Conservation (phyloP, 2,797 vertebrate species). For the Clarias pachynema region DNA sequence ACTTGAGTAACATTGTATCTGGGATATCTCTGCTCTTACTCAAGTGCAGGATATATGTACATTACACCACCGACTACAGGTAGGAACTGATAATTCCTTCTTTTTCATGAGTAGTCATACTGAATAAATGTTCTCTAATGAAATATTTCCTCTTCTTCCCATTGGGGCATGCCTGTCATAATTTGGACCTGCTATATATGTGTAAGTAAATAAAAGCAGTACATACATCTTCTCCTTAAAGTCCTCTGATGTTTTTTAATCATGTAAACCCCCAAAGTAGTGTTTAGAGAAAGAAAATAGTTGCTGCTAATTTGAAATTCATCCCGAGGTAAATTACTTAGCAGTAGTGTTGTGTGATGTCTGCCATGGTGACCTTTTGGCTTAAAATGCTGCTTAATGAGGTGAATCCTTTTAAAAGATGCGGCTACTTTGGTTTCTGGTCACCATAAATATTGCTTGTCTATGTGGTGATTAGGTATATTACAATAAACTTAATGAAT, state of each 20-base stretch:
- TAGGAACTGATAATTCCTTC: not conserved
- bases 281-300: not conserved
- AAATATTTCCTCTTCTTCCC: not conserved
- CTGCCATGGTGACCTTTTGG: not conserved
- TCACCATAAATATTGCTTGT: not conserved
- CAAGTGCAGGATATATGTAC: too few species aligned
- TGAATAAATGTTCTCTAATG: not conserved
- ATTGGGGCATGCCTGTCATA: not conserved
- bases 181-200: not conserved
- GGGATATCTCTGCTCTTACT: too few species aligned
- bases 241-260: not conserved
- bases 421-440: not conserved
- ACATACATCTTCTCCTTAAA: not conserved
- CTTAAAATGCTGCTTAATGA: not conserved
- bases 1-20: too few species aligned
- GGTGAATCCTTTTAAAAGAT: not conserved
- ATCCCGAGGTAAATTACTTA: not conserved
- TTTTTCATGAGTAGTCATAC: not conserved
- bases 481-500: not conserved
- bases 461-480: not conserved
- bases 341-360: not conserved
- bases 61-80: not conserved
- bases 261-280: not conserved
- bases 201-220: not conserved
- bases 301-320: not conserved